Percentiles rank a stretch among this genome's conserved stretches.
Evolutionary conservation across 2,797 vertebrate genomes (phyloP).

Genomic region (Glyptemys insculpta): DNA sequence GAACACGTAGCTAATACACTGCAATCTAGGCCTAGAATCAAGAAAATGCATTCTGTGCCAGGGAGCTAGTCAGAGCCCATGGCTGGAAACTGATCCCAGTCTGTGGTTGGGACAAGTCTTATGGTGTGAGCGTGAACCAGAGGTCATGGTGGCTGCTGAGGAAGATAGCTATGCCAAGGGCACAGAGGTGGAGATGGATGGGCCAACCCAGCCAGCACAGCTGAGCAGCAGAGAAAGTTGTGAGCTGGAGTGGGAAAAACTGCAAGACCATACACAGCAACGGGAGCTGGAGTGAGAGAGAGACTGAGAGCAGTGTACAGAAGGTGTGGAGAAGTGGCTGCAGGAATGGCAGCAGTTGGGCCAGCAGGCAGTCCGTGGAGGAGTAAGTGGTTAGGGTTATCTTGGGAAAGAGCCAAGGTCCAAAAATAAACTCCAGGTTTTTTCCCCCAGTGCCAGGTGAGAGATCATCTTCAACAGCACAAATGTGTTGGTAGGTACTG

Average conservation of each 20-base stretch:
- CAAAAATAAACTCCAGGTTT: not conserved
- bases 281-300: not conserved
- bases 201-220: not conserved
- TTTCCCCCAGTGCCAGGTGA: not conserved
- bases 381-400: not conserved
- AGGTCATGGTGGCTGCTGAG: not conserved
- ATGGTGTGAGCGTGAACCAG: not conserved
- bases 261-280: not conserved
- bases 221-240: not conserved
- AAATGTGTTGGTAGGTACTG: not conserved
- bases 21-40: not conserved
- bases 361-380: not conserved
- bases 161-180: not conserved
- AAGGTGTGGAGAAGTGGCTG: not conserved
- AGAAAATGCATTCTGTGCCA: not conserved
- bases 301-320: not conserved
- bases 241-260: not conserved
- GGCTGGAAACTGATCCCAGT: not conserved
- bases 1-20: not conserved
- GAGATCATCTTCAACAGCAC: not conserved
- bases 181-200: rapidly evolving
- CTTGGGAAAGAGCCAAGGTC: not conserved
- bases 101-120: not conserved
- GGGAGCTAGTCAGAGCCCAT: not conserved
- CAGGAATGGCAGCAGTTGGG: not conserved